Base-by-base conservation (phyloP, 1,140 invertebrate genomes). In the Drosophila ercepeae region DNA sequence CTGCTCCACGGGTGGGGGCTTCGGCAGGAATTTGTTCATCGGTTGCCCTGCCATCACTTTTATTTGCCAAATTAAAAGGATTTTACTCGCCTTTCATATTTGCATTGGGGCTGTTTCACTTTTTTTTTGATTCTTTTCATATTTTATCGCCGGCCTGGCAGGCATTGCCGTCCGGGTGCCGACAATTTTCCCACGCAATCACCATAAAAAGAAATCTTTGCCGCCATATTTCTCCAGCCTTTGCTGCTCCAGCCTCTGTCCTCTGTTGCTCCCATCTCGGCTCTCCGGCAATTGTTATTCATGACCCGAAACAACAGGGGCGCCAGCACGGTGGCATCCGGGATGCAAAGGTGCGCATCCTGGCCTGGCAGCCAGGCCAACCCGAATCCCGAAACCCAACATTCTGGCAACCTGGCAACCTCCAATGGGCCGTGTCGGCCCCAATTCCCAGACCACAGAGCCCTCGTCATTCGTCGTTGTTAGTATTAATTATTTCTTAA, bases 61-160 rank as follows among this genome's bases (percentile, higher is more conserved):
- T 84, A 86, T 84, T 84, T 84, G 81, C 53, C 72, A 84, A 84
- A 86, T 84, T 84, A 84, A 86, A 84, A 84, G 81, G 81, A 86
- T 86, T 84, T 84, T 71, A 76, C 75, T 79, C 78, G 72, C 81
- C 57, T 76, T 86, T 76, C 81, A 84, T 86, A 79, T 84, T 84
- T 84, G 81, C 72, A 69, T 59, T 59, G 81, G 59, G 64, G 48
- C 61, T 68, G 64, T 29, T 68, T 67, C 36, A 44, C 11, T 9
- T 29, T 49, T 53, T 53, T 53, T 51, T n/a, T n/a, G n/a, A 65
- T 67, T 67, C 63, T 67, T 67, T 67, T 68, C 45, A 53, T 54
- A 75, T 81, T 84, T 86, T 84, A 86, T 79, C 75, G 81, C 72
- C 59, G 36, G 13, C 14, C 50, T 60, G 50, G 52, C 79, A 63